A percentile compares a stretch with the other conserved stretches of the same genome.
These are phyloP conservation scores for Conus canariensis DNA, from an alignment of 2,888 invertebrate species.

Conservation along the genomic window DNA sequence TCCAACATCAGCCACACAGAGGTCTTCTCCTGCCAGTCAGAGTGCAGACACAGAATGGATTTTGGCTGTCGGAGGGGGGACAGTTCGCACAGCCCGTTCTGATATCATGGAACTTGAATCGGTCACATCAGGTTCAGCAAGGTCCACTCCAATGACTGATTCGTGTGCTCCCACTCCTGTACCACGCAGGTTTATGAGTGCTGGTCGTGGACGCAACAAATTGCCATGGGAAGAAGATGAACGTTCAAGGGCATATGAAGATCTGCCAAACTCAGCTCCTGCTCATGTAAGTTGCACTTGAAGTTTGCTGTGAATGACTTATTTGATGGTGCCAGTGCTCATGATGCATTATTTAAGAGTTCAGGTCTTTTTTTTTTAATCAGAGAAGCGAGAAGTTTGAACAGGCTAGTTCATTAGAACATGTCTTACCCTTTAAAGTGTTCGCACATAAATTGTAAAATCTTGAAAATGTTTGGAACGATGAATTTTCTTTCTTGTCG, in stretches of 20 bases:
- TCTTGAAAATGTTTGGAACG: too few relatives aligned
- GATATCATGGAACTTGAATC: conserved; percentile 70
- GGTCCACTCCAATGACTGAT: conserved; percentile 60
- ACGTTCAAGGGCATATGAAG: conserved; percentile 48
- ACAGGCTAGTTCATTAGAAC: too few relatives aligned
- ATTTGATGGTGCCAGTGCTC: too few relatives aligned
- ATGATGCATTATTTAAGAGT: too few relatives aligned
- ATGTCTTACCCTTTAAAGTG: too few relatives aligned
- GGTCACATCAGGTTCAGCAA: conserved; percentile 65
- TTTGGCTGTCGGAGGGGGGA: conserved; percentile 79
- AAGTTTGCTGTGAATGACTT: neutral
- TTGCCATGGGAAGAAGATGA: conserved; percentile 77
- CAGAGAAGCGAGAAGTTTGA: too few relatives aligned
- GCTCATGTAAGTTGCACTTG: conserved; percentile 48
- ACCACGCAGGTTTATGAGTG: conserved; percentile 73
- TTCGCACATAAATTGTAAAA: too few relatives aligned
- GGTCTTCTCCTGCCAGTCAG: conserved; percentile 62
- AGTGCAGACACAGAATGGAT: conserved; percentile 89
- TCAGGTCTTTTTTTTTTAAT: too few relatives aligned
- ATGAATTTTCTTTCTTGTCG: too few relatives aligned
- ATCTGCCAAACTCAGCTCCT: conserved; percentile 54
- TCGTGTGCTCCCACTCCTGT: conserved; percentile 57
- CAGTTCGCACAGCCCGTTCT: conserved; percentile 67
- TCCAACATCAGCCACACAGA: conserved; percentile 79
- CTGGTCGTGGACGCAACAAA: conserved; percentile 72